phyloP scores from a whole-genome alignment of 1,140 invertebrate species.

The Penaeus japonicus region DNA sequence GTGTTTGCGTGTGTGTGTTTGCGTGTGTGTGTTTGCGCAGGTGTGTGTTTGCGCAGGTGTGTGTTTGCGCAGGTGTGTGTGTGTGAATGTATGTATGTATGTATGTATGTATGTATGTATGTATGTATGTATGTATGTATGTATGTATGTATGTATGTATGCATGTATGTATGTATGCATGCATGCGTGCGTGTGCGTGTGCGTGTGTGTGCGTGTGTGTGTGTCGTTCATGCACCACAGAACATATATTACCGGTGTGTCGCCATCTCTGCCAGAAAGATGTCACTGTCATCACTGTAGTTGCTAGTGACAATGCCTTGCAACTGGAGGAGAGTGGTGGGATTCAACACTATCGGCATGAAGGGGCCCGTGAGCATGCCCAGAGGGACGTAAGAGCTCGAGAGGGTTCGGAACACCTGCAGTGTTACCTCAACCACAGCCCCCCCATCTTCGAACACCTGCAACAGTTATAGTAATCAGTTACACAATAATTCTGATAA shows the following conservation, averaged over 20 bases:
- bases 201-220: no score
- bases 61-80: no score
- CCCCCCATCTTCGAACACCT: constrained; percentile 40
- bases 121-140: no score
- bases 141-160: no score
- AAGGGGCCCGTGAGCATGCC: constrained; percentile 44
- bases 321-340: background rate
- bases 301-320: constrained; percentile 40
- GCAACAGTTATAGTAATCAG: background rate
- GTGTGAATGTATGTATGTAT: no score
- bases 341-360: constrained; percentile 41
- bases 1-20: no score
- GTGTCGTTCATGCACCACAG: no score
- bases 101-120: no score
- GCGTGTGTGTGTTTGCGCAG: no score
- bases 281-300: constrained; percentile 16
- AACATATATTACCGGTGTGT: constrained; percentile 40
- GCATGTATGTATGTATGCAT: no score
- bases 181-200: no score
- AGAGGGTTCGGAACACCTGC: constrained; percentile 10
- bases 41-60: no score
- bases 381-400: constrained; percentile 23
- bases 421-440: constrained; percentile 42
- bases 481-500: background rate
- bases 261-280: constrained; percentile 48